phyloP scores from a whole-genome alignment of 2,888 invertebrate species.

The Choreutis nemorana region DNA sequence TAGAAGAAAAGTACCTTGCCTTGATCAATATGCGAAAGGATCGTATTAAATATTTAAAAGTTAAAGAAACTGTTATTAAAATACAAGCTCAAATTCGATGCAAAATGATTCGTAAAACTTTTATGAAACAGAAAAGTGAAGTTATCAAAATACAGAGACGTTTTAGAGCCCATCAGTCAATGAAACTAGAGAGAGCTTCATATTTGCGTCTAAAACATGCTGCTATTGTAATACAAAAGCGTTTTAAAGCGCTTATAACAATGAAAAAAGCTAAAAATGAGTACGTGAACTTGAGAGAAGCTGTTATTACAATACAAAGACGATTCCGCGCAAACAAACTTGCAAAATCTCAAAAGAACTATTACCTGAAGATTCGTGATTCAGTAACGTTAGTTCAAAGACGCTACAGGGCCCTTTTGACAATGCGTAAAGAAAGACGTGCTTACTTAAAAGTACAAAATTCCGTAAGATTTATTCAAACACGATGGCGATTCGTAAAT shows the following conservation, averaged over 20 bases:
- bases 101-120: slow-evolving; percentile 38
- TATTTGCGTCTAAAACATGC: slow-evolving; percentile 42
- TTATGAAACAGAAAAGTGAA: slow-evolving; percentile 24
- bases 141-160: slow-evolving; percentile 54
- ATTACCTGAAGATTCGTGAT: slow-evolving; percentile 16
- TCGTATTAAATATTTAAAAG: slow-evolving; percentile 26
- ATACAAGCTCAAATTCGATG: slow-evolving; percentile 58
- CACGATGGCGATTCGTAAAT: slow-evolving; percentile 26
- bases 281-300: slow-evolving; percentile 23
- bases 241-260: slow-evolving; percentile 37
- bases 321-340: slow-evolving; percentile 23
- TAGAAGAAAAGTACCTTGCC: slow-evolving; percentile 29
- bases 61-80: slow-evolving; percentile 30
- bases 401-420: slow-evolving; percentile 37
- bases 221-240: slow-evolving; percentile 50
- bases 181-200: slow-evolving; percentile 29
- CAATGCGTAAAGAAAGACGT: slow-evolving; percentile 32
- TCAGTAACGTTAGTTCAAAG: slow-evolving; percentile 32
- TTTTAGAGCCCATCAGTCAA: slow-evolving; percentile 45
- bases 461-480: slow-evolving; percentile 24
- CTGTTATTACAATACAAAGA: slow-evolving; percentile 24
- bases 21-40: slow-evolving; percentile 34
- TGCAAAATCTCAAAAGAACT: slow-evolving; percentile 15
- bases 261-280: slow-evolving; percentile 24
- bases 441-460: slow-evolving; percentile 16